Base-by-base conservation (phyloP, 1,140 invertebrate species). In the Aphidius ervi region DNA sequence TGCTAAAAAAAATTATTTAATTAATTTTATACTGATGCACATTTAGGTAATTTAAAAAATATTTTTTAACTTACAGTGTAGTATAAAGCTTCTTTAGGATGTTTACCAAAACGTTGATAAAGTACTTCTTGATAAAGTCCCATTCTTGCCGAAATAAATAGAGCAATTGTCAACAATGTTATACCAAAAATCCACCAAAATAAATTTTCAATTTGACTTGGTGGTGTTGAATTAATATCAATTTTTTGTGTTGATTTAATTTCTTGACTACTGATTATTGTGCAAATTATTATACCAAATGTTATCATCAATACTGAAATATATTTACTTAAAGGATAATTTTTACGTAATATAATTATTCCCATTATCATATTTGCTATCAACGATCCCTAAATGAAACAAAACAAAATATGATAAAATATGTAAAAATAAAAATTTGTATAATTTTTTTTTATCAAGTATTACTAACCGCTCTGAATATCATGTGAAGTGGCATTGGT, bases 401-500 rank as follows among this genome's bases (percentile, higher is more conserved):
- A 63, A 46, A 53, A 52, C 42, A 56, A 46, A 57, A 52, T 9
- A n/a, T 31, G 50, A 31, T 5, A 40, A 52, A 37, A 39, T 52
- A 37, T 39, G 9, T 39, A 16, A 16, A 16, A 16, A 16, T 37
- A 9, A 9, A 5, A 39, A 39, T 9, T 3, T 4, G 39, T 23
- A 40, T 40, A 10, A 37, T 8, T 9, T 37, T 37, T 10, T 39
- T 37, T 52, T 49, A 16, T 7, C 31, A 6, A 23, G 6, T 10
- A 5, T 40, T 41, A 86, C 88, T 86, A 82, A 94, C 92, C 45
- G 97, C 89, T 82, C 96, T 85, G 74, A 99, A 99, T 74, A 99
- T 99, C 90, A 99, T 98, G 74, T 99, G 97, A 5, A 99, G 80
- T 8, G 97, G 96, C 88, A 99, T 97, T 0, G 97, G 90, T 71